phyloP scores from a whole-genome alignment of 2,113 vertebrate species.

The Apus apus region DNA sequence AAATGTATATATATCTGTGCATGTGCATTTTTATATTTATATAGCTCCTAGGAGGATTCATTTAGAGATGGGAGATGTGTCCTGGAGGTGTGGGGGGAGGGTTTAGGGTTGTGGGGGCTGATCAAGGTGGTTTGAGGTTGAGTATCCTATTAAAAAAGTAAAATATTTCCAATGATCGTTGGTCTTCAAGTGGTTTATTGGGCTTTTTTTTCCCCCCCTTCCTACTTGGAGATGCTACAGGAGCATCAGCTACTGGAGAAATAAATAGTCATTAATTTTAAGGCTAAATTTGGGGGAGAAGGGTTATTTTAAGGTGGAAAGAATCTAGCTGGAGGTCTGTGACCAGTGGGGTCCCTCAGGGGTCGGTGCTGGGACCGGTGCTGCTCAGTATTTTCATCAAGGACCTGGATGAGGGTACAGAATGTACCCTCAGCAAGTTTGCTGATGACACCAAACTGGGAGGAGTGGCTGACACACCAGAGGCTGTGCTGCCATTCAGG shows the following conservation, averaged over 20 bases:
- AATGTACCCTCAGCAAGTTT: no score
- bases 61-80: slow-evolving; percentile 52
- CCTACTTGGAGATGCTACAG: neutral
- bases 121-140: neutral
- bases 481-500: no score
- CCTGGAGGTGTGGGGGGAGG: neutral
- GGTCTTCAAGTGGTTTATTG: neutral
- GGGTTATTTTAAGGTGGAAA: neutral
- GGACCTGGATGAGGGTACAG: no score
- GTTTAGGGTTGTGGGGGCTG: neutral
- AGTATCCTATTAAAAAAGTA: neutral
- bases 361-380: no score
- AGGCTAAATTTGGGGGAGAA: neutral
- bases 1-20: slow-evolving; percentile 8
- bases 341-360: no score
- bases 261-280: neutral
- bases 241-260: rapidly evolving
- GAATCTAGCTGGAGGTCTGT: no score
- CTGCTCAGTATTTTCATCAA: no score
- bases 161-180: neutral
- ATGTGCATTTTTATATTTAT: slow-evolving; percentile 55
- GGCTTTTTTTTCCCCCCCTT: neutral
- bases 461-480: no score
- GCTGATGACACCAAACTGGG: no score
- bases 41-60: slow-evolving; percentile 61